phyloP scores from a whole-genome alignment of 2,113 vertebrate species.

The Plecturocebus donacophilus region DNA sequence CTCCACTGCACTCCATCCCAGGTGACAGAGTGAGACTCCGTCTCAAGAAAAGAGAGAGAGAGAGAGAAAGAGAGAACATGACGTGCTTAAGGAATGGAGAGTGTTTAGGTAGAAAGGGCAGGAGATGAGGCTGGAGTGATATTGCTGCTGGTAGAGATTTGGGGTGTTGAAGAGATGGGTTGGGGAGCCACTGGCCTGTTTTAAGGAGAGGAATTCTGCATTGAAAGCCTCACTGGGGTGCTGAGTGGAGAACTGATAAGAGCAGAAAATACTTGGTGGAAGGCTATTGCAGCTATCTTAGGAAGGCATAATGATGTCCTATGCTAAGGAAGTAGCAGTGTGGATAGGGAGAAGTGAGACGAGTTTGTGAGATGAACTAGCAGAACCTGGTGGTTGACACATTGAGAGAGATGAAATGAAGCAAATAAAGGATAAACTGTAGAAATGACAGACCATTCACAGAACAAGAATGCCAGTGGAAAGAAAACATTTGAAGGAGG shows the following conservation, averaged over 20 bases:
- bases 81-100: not conserved
- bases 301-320: not conserved
- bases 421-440: not conserved
- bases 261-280: not conserved
- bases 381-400: not conserved
- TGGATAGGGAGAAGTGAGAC: not conserved
- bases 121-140: not conserved
- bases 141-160: not conserved
- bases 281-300: not conserved
- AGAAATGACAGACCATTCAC: not conserved
- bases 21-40: too few species aligned
- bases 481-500: not conserved
- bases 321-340: not conserved
- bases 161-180: too few species aligned
- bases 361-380: not conserved
- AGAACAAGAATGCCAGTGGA: not conserved
- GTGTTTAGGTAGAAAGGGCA: not conserved
- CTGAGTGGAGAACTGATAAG: not conserved
- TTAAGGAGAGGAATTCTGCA: not conserved
- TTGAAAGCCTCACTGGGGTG: not conserved
- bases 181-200: not conserved
- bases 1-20: too few species aligned
- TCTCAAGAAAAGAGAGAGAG: too few species aligned
- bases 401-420: not conserved
- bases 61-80: not conserved